These are phyloP conservation scores for Bellardia bayeri DNA, from an alignment of 2,888 invertebrate species.

Conservation along the genomic window DNA sequence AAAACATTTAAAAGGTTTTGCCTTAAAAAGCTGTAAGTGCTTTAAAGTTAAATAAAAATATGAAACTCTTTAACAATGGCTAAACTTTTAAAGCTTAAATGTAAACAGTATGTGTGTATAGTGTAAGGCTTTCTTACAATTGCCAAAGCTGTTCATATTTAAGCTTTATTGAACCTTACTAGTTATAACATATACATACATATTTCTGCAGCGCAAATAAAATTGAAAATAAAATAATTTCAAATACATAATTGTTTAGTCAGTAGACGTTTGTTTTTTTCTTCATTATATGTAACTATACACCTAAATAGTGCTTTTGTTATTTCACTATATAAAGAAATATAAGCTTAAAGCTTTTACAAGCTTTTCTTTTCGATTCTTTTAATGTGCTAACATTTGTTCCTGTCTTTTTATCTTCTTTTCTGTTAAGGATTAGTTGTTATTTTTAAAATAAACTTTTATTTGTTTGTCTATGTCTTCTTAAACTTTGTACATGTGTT, in stretches of 20 bases:
- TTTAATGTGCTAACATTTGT: constrained; percentile 13
- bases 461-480: constrained; percentile 55
- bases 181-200: neutral
- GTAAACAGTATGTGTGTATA: constrained; percentile 10
- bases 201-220: constrained; percentile 54
- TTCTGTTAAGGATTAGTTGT: constrained; percentile 9
- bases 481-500: constrained; percentile 70
- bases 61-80: neutral
- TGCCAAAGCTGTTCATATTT: constrained; percentile 36
- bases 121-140: constrained; percentile 61
- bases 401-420: constrained; percentile 1
- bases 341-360: constrained; percentile 49
- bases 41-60: constrained; percentile 15
- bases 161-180: constrained; percentile 38
- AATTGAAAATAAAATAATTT: constrained; percentile 30
- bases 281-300: constrained; percentile 3
- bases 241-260: constrained; percentile 34
- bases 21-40: neutral
- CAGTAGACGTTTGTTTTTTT: neutral
- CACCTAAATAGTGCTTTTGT: constrained; percentile 34
- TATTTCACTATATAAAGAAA: neutral
- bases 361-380: constrained; percentile 48
- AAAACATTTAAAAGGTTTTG: neutral
- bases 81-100: constrained; percentile 31
- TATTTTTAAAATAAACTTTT: constrained; percentile 59